phyloP scores from a whole-genome alignment of 1,140 invertebrate genomes.

The Temnothorax nylanderi region DNA sequence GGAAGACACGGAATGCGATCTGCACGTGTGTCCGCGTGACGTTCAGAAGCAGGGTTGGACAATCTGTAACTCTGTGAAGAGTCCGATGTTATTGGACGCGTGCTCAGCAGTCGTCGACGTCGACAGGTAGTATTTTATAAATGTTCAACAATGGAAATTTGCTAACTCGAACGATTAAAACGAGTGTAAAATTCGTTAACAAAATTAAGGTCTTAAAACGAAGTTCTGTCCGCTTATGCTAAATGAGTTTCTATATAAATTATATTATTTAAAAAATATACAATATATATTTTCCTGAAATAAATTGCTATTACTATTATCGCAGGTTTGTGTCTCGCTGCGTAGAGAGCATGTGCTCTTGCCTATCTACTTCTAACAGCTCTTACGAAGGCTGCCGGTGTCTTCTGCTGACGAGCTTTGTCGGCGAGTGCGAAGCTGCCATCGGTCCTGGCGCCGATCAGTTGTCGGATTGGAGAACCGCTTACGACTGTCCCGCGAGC shows the following conservation, averaged over 20 bases:
- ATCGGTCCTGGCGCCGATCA: conserved; percentile 86
- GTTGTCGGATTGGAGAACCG: conserved; percentile 89
- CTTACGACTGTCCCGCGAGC: conserved; percentile 88
- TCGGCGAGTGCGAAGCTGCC: conserved; percentile 89
- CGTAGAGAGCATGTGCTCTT: conserved; percentile 90
- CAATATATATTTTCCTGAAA: not conserved
- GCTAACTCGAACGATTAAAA: not conserved
- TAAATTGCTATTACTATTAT: not conserved
- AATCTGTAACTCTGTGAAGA: conserved; percentile 87
- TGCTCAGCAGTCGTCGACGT: conserved; percentile 88
- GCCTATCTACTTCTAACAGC: conserved; percentile 84
- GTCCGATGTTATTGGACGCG: conserved; percentile 88
- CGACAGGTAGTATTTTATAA: conserved; percentile 82
- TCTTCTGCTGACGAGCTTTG: conserved; percentile 88
- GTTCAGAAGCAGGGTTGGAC: conserved; percentile 88
- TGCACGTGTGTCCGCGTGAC: conserved; percentile 86
- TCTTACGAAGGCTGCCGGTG: conserved; percentile 89
- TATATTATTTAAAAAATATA: not conserved
- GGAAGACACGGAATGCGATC: conserved; percentile 86
- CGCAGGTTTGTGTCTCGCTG: conserved; percentile 88
- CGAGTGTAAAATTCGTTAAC: not conserved
- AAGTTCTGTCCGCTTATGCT: not conserved
- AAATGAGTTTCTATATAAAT: not conserved
- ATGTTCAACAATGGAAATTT: not conserved
- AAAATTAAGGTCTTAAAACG: not conserved